Conservation (phyloP, 2,888 invertebrate species). For the Drosophila buzzatii region DNA sequence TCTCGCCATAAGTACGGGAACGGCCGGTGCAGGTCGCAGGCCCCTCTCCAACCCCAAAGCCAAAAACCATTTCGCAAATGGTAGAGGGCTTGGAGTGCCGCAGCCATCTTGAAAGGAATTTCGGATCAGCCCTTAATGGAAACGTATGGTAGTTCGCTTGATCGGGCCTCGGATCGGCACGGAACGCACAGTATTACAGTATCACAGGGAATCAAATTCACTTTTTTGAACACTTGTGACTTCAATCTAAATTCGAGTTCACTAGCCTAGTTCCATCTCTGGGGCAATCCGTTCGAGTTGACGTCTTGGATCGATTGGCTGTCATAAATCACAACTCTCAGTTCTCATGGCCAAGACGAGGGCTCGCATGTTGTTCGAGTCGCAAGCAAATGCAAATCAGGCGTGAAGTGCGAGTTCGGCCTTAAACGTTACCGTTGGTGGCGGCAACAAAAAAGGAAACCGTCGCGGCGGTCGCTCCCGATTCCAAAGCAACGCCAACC, state of each 20-base stretch:
- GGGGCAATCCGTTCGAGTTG: background rate
- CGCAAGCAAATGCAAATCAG: conserved; percentile 74
- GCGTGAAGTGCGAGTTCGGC: conserved; percentile 75
- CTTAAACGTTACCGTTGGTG: conserved; percentile 42
- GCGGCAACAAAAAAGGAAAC: conserved; percentile 35
- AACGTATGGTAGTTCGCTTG: conserved; percentile 33
- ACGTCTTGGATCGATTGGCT: conserved; percentile 30
- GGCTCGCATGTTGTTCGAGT: conserved; percentile 28
- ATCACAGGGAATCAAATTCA: background rate
- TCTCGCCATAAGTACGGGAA: conserved; percentile 75
- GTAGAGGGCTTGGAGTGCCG: conserved; percentile 23
- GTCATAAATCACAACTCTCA: conserved; percentile 61
- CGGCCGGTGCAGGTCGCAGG: conserved; percentile 68
- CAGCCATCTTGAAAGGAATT: conserved; percentile 68
- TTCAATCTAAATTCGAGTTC: background rate
- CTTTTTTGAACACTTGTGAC: background rate
- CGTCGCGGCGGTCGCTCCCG: conserved; percentile 44
- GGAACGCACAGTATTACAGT: background rate
- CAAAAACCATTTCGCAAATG: conserved; percentile 32
- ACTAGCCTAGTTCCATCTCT: background rate
- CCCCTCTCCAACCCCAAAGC: conserved; percentile 4
- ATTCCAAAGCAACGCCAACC: conserved; percentile 45
- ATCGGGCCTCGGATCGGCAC: background rate
- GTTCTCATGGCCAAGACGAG: conserved; percentile 11
- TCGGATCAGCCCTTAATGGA: conserved; percentile 24